Base-by-base conservation (phyloP, 2,888 invertebrate species). In the Metallyticus violacea region DNA sequence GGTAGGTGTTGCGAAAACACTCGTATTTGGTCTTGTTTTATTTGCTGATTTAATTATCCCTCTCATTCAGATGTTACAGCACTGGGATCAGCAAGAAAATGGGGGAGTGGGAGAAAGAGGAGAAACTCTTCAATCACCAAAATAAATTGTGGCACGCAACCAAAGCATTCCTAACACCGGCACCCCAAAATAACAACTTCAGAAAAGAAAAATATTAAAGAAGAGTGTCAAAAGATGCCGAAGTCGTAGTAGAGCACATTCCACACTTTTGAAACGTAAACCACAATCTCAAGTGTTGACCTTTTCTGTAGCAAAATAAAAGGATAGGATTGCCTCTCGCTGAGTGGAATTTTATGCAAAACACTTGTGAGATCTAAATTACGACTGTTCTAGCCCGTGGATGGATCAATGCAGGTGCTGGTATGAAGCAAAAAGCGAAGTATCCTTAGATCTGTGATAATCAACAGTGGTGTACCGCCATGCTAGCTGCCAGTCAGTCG, bases 71-170 rank as follows among this genome's bases (percentile, higher is more conserved):
- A 81, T 81, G 81, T 81, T 81, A 78, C 7, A 81, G 30, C 81
- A 81, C 81, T n/a, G n/a, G 22, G 30, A 81, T n/a, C 29, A 6
- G 40, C 2, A 62, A 62, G 40, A 15, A 62, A 62, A 15, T 15
- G 22, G 40, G 40, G 40, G 40, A 15, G 40, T 62, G 40, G 40
- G 26, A 81, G 26, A 30, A 26, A 26, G 82, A 29, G 28, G 26
- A 29, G 78, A 30, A 7, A 30, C 79, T 82, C 85, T 86, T 86
- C 85, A 76, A 81, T 85, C 86, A 87, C 87, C 40, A 85, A 86
- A 86, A 87, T 86, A 86, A 86, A 87, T 77, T 81, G 86, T 86
- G 87, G 86, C 86, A 87, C 76, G 79, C 28, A 76, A 84, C 87
- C 87, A 87, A 85, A 83, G 79, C 77, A 80, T 85, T 85, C 81